Base-by-base conservation (phyloP, 2,888 invertebrate genomes). In the Beris chalybata region DNA sequence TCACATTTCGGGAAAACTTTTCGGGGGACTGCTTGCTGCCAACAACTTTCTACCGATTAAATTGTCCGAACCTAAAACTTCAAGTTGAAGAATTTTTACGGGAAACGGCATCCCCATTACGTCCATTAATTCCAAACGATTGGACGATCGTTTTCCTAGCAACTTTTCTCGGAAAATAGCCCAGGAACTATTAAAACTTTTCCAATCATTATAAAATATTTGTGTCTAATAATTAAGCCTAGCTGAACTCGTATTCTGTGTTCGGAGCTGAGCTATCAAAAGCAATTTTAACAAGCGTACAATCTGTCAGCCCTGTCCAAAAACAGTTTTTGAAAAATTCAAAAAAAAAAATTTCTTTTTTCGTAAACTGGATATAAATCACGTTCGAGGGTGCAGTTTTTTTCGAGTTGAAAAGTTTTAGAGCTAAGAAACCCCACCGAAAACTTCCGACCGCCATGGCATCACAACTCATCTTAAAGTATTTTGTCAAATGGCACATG, bases 401-500 rank as follows among this genome's bases (percentile, higher is more conserved):
- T 38, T 38, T 38, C 9, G 5, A 38, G 38, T 38, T 38, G 30
- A 4, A 32, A 61, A 52, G 38, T 38, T 50, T 13, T n/a, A 50
- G 15, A 38, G 52, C 38, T n/a, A 31, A 44, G 12, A 48, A 15
- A 13, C 5, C 48, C 7, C 32, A 22, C 22, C 11, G 22, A 32
- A 38, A 59, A 48, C 45, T 58, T 47, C 31, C 58, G 47, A 29
- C 61, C 61, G 15, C 38, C 50, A 38, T 38, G 44, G 31, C 64
- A 64, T 64, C 52, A 64, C 54, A 54, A 64, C 54, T 64, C 54
- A 64, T 64, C 64, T 64, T 64, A 64, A 64, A 64, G 64, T 64
- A 64, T 64, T 64, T 64, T 64, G 52, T 64, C 54, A 64, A 64
- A 53, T 54, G 31, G 45, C 44, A 64, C 44, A 54, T 45, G 44